Conservation (phyloP, 1,140 invertebrate genomes). For the Apis dorsata region DNA sequence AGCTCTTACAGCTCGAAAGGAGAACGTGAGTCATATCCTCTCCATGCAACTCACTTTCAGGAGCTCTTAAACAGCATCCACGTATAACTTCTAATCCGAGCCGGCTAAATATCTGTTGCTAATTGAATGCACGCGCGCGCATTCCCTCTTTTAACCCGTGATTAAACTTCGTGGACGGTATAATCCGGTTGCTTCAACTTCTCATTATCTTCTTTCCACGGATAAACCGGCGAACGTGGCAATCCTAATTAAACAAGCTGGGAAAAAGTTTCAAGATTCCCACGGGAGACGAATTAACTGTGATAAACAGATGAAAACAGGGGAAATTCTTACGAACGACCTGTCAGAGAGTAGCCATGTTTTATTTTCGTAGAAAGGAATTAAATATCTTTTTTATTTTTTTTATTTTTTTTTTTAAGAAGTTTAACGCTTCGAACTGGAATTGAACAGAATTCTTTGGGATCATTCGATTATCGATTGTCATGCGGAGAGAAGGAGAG, state of each 20-base stretch:
- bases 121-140: conserved; percentile 56
- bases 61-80: conserved; percentile 48
- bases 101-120: conserved; percentile 60
- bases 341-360: neutral
- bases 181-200: conserved; percentile 38
- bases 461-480: neutral
- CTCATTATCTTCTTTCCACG: conserved; percentile 30
- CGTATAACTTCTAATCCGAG: conserved; percentile 62
- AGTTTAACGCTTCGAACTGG: neutral
- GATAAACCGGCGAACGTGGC: conserved; percentile 14
- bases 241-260: conserved; percentile 27
- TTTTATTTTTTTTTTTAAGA: neutral
- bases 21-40: conserved; percentile 40
- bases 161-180: conserved; percentile 53
- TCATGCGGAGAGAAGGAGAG: neutral
- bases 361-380: neutral
- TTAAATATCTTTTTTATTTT: neutral
- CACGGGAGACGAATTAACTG: neutral
- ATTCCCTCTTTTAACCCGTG: conserved; percentile 21
- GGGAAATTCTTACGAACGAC: conserved; percentile 3
- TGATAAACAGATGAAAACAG: conserved; percentile 5
- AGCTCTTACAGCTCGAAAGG: conserved; percentile 33
- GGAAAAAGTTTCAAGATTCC: conserved; percentile 24
- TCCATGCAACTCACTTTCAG: conserved; percentile 51
- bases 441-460: neutral